Percentiles rank a stretch among this genome's conserved stretches.
phyloP scores from a whole-genome alignment of 35 echinoderm and acorn worm genomes.

The Strongylocentrotus purpuratus region DNA sequence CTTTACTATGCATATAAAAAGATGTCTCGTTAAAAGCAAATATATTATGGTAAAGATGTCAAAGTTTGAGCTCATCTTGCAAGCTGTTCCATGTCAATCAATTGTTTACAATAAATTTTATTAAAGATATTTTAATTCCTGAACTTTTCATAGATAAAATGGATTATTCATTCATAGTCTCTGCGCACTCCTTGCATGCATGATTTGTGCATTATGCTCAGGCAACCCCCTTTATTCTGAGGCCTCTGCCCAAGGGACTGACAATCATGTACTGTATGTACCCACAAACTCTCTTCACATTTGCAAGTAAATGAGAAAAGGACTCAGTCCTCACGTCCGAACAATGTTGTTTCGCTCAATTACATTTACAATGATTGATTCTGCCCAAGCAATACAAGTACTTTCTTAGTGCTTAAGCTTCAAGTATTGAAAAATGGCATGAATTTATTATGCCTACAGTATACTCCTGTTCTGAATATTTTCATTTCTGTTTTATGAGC shows the following conservation, averaged over 20 bases:
- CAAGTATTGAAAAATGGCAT: neutral
- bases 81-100: neutral
- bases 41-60: neutral
- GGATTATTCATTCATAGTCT: neutral
- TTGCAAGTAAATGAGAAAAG: constrained; percentile 6
- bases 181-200: neutral
- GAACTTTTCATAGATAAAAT: neutral
- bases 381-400: neutral
- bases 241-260: neutral
- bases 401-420: neutral
- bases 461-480: too few species aligned
- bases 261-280: neutral
- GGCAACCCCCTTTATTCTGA: neutral
- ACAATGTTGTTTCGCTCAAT: constrained; percentile 10
- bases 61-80: neutral
- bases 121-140: neutral
- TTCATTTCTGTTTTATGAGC: too few species aligned
- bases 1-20: neutral
- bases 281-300: neutral
- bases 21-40: neutral
- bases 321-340: neutral
- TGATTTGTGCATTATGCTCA: neutral
- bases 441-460: too few species aligned
- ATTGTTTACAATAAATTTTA: neutral
- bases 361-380: constrained; percentile 4